Conservation (phyloP, 1,140 invertebrate species). For the Papilio helenus region DNA sequence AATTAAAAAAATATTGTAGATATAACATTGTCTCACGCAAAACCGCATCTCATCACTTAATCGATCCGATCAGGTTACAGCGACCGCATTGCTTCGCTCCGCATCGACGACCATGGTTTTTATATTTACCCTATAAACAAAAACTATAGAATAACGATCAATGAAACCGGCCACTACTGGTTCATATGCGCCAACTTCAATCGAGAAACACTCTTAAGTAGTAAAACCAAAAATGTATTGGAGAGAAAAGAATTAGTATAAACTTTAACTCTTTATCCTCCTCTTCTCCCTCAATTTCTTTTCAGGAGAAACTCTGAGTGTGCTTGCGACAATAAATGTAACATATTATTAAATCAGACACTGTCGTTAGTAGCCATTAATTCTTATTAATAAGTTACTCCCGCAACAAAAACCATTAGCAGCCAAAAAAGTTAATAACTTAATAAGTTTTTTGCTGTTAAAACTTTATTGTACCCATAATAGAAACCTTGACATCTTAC, state of each 20-base stretch:
- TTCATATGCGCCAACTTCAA: not conserved
- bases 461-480: not conserved
- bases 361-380: not conserved
- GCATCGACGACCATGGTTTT: slow-evolving; percentile 26
- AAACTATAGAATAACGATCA: slow-evolving; percentile 31
- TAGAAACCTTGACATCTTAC: not conserved
- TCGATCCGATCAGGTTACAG: slow-evolving; percentile 39
- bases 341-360: not conserved
- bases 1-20: no score
- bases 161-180: slow-evolving; percentile 12
- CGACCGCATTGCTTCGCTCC: slow-evolving; percentile 20
- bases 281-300: not conserved
- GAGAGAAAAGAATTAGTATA: no score
- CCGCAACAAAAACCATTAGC: not conserved
- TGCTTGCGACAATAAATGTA: not conserved
- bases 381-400: not conserved
- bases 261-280: not conserved
- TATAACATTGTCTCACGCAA: slow-evolving; percentile 33
- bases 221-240: no score
- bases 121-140: slow-evolving; percentile 24
- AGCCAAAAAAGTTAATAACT: slow-evolving; percentile 1
- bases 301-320: not conserved
- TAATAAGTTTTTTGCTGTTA: not conserved
- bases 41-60: slow-evolving; percentile 36
- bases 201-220: no score